Conservation (phyloP, 1,140 invertebrate species). For the Musca vetustissima region DNA sequence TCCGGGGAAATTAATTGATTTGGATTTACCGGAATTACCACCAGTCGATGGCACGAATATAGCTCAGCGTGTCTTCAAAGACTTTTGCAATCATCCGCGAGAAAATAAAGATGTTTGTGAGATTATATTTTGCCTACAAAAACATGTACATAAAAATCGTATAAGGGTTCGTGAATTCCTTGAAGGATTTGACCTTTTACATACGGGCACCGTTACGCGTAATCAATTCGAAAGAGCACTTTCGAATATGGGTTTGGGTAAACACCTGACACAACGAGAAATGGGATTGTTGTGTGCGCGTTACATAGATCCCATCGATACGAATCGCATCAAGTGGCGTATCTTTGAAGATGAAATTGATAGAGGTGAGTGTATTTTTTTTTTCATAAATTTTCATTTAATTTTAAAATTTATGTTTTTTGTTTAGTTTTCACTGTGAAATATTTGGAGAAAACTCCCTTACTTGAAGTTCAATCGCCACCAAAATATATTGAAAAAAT, state of each 20-base stretch:
- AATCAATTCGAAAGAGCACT: slow-evolving; percentile 67
- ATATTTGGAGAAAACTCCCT: slow-evolving; percentile 67
- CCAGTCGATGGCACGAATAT: slow-evolving; percentile 59
- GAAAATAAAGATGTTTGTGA: slow-evolving; percentile 45
- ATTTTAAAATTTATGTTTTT: no score
- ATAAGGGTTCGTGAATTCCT: slow-evolving; percentile 67
- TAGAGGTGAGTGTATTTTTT: slow-evolving; percentile 56
- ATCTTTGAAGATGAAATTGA: slow-evolving; percentile 74
- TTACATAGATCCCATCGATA: slow-evolving; percentile 68
- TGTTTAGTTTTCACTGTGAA: slow-evolving; percentile 67
- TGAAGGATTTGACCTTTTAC: slow-evolving; percentile 63
- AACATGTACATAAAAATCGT: slow-evolving; percentile 62
- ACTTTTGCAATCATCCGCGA: slow-evolving; percentile 42
- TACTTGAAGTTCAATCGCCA: slow-evolving; percentile 53
- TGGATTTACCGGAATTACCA: slow-evolving; percentile 66
- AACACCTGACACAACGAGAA: slow-evolving; percentile 61
- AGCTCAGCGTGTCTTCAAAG: slow-evolving; percentile 38
- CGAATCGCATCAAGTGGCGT: slow-evolving; percentile 65
- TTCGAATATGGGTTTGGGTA: slow-evolving; percentile 64
- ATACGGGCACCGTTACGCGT: slow-evolving; percentile 64
- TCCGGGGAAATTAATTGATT: slow-evolving; percentile 65
- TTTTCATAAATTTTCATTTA: not conserved
- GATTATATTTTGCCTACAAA: slow-evolving; percentile 44
- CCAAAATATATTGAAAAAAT: slow-evolving; percentile 57
- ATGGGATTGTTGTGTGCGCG: slow-evolving; percentile 61